Evolutionary conservation across 2,888 invertebrate genomes (phyloP), one percentile per base, ranked within the genome.

Genomic region (Drosophila infuscata): DNA sequence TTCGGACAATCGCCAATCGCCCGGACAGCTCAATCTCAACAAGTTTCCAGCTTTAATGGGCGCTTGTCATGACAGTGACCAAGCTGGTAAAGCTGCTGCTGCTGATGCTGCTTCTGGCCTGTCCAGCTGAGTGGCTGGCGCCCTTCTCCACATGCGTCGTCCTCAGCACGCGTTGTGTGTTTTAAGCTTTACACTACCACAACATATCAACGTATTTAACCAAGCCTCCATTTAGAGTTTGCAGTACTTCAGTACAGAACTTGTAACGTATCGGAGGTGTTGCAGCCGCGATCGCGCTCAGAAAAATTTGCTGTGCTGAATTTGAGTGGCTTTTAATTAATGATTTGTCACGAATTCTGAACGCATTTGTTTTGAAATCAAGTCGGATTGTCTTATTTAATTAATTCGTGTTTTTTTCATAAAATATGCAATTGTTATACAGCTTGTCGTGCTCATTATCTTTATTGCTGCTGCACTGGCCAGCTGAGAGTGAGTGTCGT

Each of bases 181-280:
- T 53, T 53, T 53, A 52, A 71, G 54, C 71, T 74, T 71, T 53
- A 63, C 58, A 70, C 67, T 66, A 63, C 52, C 54, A 46, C 15
- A 41, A 59, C 25, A 49, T 30, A 48, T 20, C n/a, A 25, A 25
- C 20, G 73, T 88, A 91, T 91, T 91, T 83, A 90, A 91, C 87
- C 74, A 75, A 82, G 87, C 81, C 77, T 81, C 76, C 81, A 74
- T 80, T 76, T 83, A 90, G 91, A 92, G 88, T 84, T 68, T 61
- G 84, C 79, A 70, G 82, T 87, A 91, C 82, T 90, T 81, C 66
- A 79, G 77, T 70, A 78, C 90, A 84, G 89, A 88, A 88, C 89
- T 80, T 88, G 75, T 81, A 88, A 79, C 79, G 79, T 62, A 57
- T 81, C 78, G 86, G 81, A 77, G 80, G 76, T 87, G 77, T 74